Evolutionary conservation across 2,888 invertebrate genomes (phyloP).

Genomic region (Andrena bucephala): DNA sequence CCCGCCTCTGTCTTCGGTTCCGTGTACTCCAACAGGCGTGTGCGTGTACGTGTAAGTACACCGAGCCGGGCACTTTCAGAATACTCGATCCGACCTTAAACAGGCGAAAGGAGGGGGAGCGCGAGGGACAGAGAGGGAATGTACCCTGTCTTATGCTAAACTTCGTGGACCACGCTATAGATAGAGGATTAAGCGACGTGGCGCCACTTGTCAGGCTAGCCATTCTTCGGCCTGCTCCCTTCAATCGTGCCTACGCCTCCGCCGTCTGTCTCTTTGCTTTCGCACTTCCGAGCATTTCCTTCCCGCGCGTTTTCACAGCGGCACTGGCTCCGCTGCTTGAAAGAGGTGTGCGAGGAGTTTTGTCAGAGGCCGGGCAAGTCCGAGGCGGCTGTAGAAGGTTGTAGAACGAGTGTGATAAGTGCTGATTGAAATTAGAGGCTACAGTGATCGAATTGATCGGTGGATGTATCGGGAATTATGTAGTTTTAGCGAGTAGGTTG

Average conservation of each 20-base stretch:
- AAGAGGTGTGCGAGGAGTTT: not conserved
- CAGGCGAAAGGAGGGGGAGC: conserved; percentile 35
- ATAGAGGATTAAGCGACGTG: conserved; percentile 75
- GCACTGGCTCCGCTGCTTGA: not conserved
- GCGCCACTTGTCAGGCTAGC: conserved; percentile 81
- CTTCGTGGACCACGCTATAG: conserved; percentile 69
- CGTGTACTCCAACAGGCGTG: conserved; percentile 41
- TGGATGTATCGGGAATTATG: too few species aligned
- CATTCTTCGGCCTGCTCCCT: conserved; percentile 55
- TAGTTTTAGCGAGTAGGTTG: too few species aligned
- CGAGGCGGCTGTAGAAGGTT: not conserved
- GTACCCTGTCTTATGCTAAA: conserved; percentile 79
- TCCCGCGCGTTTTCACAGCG: not conserved
- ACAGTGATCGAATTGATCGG: too few species aligned
- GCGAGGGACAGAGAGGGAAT: conserved; percentile 35
- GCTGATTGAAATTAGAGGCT: not conserved
- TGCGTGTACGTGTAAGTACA: conserved; percentile 60
- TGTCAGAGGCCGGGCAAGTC: not conserved
- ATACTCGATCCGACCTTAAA: conserved; percentile 67
- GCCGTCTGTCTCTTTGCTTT: not conserved
- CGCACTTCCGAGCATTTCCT: not conserved
- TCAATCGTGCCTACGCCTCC: not conserved
- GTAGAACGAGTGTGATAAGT: not conserved
- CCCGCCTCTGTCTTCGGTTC: conserved; percentile 50
- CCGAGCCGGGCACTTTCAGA: conserved; percentile 66